These are phyloP conservation scores for Limenitis camilla DNA, from an alignment of 2,888 invertebrate species.

Conservation along the genomic window DNA sequence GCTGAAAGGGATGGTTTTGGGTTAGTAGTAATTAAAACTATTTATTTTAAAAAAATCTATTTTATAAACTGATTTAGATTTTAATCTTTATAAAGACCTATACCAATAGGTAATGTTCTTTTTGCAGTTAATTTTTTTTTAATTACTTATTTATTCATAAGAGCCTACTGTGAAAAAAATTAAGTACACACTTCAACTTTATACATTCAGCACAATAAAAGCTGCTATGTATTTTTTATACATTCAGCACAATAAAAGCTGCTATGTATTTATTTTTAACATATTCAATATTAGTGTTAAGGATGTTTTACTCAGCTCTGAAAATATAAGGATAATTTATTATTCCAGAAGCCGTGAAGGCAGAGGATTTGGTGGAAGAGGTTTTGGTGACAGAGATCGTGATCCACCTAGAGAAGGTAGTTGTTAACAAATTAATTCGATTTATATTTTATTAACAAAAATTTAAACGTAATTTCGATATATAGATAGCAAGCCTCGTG, in stretches of 20 bases:
- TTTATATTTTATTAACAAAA: neutral
- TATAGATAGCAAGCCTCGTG: conserved; percentile 71
- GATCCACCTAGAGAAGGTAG: conserved; percentile 66
- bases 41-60: neutral
- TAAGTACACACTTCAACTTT: too few species aligned
- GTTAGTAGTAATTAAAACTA: conserved; percentile 13
- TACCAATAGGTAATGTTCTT: too few species aligned
- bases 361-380: conserved; percentile 58
- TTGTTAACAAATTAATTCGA: conserved; percentile 3
- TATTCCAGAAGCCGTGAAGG: conserved; percentile 47
- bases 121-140: too few species aligned
- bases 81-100: neutral
- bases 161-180: too few species aligned
- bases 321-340: neutral
- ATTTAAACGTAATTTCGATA: neutral
- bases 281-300: too few species aligned
- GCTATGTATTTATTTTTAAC: too few species aligned
- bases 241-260: too few species aligned
- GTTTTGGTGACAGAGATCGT: conserved; percentile 60
- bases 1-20: conserved; percentile 52
- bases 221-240: too few species aligned
- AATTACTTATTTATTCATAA: too few species aligned
- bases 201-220: too few species aligned
- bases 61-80: neutral
- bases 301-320: too few species aligned